Conservation (phyloP, 2,888 invertebrate species). For the Nymphalis c-album region DNA sequence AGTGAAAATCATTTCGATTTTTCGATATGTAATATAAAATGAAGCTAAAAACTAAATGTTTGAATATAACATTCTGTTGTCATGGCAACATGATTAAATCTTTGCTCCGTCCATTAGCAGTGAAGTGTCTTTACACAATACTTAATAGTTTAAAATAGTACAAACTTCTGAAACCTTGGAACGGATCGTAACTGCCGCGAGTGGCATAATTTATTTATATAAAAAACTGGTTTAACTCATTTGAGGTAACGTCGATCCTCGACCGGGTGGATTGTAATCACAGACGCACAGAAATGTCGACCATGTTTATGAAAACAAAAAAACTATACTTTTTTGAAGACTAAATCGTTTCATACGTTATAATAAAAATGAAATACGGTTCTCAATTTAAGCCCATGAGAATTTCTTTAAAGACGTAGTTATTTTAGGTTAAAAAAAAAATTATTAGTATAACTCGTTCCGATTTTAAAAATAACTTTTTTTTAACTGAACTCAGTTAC, state of each 20-base stretch:
- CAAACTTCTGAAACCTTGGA: slow-evolving; percentile 28
- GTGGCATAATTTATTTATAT: slow-evolving; percentile 29
- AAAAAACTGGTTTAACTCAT: slow-evolving; percentile 28
- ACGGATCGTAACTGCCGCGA: slow-evolving; percentile 30
- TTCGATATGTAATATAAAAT: too few relatives aligned
- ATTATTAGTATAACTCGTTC: too few relatives aligned
- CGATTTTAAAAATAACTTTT: too few relatives aligned
- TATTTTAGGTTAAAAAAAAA: background rate
- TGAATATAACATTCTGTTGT: too few relatives aligned
- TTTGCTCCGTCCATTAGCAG: slow-evolving; percentile 6
- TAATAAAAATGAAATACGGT: slow-evolving; percentile 8
- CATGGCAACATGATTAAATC: too few relatives aligned
- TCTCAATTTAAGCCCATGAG: background rate
- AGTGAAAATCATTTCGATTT: too few relatives aligned
- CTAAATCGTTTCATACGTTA: background rate
- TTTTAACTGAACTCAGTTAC: too few relatives aligned
- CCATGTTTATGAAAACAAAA: background rate
- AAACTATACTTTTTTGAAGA: background rate
- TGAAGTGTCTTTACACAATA: background rate
- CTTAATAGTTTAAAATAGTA: slow-evolving; percentile 3
- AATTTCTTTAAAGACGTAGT: background rate
- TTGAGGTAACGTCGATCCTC: slow-evolving; percentile 22
- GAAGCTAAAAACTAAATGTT: too few relatives aligned
- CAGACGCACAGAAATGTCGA: background rate
- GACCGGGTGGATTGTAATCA: slow-evolving; percentile 1